Base-by-base conservation (phyloP, 2,113 vertebrate genomes). In the Leptobrachium leishanense region DNA sequence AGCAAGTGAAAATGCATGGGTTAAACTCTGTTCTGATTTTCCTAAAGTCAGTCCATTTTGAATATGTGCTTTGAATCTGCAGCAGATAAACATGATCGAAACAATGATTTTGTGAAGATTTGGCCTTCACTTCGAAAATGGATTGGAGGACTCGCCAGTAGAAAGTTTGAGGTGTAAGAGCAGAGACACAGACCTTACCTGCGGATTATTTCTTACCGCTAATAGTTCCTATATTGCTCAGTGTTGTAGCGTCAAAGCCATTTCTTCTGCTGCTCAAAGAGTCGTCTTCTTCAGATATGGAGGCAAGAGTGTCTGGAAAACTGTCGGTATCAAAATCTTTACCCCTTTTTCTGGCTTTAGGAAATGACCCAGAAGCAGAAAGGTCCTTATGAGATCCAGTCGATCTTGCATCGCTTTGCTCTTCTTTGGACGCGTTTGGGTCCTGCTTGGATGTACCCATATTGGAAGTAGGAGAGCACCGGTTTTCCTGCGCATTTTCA, bases 251-350 rank as follows among this genome's bases (percentile, higher is more conserved):
- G 77, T 82, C 84, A 39, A 41, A 70, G 63, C 11, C 81, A 77
- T 66, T 75, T 54, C 43, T 84, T 76, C 80, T 85, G 69, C 82
- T 8, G 81, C 85, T 86, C 81, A 84, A 82, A 10, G 90, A 85
- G 79, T 85, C 85, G 50, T 88, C 86, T 83, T 50, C 92, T 77
- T 95, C 93, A n/a, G 87, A 71, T 2, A 94, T 90, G 75, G 92
- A 85, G 79, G 91, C 87, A 82, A 95, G 88, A 3, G 41, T 71
- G 54, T 84, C 84, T 2, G 40, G 66, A 0, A 50, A 11, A 63
- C 88, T 85, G 5, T 82, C 79, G 2, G 84, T 82, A 13, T 88
- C 87, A 20, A 41, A 6, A n/a, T 50, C 20, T n/a, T 1, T 71
- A 65, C 10, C 13, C 7, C 84, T 83, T 86, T 83, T 79, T 6